Base-by-base conservation (phyloP, 2,113 vertebrate species). In the Centrocercus urophasianus region DNA sequence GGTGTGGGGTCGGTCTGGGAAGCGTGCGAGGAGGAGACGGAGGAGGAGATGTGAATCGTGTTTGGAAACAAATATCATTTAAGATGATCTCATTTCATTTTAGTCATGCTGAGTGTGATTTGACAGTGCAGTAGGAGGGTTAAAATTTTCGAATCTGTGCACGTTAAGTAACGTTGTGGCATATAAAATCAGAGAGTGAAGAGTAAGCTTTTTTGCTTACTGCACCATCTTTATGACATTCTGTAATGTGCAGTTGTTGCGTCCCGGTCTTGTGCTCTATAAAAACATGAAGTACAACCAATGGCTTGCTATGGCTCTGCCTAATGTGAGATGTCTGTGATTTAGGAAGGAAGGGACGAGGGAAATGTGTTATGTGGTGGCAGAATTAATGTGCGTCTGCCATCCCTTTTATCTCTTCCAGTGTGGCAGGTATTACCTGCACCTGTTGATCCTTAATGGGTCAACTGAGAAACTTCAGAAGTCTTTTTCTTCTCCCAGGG, bases 401-500 rank as follows among this genome's bases (percentile, higher is more conserved):
- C n/a, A 89, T 77, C 56, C 22, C 21, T 65, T 32, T 82, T 65
- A 6, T 4, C 21, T 75, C 21, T 25, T 47, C 50, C 25, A n/a
- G 13, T 80, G 14, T 84, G 60, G 20, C 28, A 36, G 47, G 30
- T 28, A 8, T 52, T 76, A 20, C 43, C 88, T 40, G 13, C 45
- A 47, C 25, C 9, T 56, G 56, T 47, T 87, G 28, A 64, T 73
- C 45, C 14, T 57, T 2, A 24, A 1, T 34, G 16, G 47, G 12
- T 71, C 45, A 70, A 60, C 36, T 85, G 11, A 77, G 30, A 30
- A 91, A 50, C 63, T 32, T 64, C 10, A 19, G 27, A 40, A 64
- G 6, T 8, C 38, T 87, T 48, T 89, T 93, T 88, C 82, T 91
- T 8, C 63, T 70, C 21, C 24, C 90, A 99, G 99, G 93, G 98